These are phyloP conservation scores for Periophthalmus magnuspinnatus DNA, from an alignment of 2,797 vertebrate genomes.

Conservation along the genomic window DNA sequence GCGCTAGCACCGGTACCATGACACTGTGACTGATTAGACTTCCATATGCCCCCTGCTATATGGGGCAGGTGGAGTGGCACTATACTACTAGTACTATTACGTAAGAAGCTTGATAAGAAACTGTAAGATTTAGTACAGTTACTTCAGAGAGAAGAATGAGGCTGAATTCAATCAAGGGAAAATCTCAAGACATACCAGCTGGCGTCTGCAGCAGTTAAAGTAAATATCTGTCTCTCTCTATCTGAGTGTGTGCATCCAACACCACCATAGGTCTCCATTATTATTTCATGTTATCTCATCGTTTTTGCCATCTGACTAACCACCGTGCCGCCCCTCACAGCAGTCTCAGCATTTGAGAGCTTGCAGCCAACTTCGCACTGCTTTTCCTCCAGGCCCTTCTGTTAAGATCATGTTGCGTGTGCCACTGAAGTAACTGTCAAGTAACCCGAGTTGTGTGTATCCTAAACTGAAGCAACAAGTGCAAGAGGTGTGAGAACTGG, in stretches of 20 bases:
- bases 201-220: conserved; percentile 57
- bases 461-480: conserved; percentile 29
- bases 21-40: conserved; percentile 54
- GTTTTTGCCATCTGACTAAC: conserved; percentile 63
- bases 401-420: conserved; percentile 35
- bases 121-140: conserved; percentile 13
- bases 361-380: conserved; percentile 23
- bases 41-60: conserved; percentile 15
- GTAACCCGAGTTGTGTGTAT: conserved; percentile 10
- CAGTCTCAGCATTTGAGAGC: conserved; percentile 8
- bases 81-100: conserved; percentile 33
- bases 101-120: conserved; percentile 51
- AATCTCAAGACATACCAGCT: conserved; percentile 45
- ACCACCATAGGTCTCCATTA: conserved; percentile 63
- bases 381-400: conserved; percentile 26
- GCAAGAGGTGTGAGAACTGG: conserved; percentile 37
- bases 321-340: conserved; percentile 19
- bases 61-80: conserved; percentile 38
- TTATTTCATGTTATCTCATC: conserved; percentile 66
- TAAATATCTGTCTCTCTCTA: conserved; percentile 33
- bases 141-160: conserved; percentile 21
- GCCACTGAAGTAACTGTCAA: conserved; percentile 43
- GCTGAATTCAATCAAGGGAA: conserved; percentile 52
- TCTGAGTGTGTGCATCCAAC: conserved; percentile 43
- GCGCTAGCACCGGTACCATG: conserved; percentile 37